phyloP scores from a whole-genome alignment of 2,797 vertebrate species.

The Cheirogaleus major region DNA sequence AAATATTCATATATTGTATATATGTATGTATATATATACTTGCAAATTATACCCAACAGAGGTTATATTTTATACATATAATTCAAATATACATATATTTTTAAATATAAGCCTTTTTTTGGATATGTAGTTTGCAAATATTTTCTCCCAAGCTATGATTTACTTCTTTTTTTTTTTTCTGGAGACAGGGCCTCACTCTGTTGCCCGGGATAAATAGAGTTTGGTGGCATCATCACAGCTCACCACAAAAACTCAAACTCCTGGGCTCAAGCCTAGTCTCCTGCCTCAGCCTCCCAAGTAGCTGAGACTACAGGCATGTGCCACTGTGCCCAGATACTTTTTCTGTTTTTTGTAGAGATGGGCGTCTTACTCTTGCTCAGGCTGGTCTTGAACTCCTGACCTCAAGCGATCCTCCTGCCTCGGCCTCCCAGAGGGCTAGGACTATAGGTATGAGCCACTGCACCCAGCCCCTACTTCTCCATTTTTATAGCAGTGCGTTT shows the following conservation, averaged over 20 bases:
- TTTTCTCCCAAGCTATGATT: not conserved
- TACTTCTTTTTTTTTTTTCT: not conserved
- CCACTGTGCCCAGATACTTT: not conserved
- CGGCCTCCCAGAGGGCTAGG: not conserved
- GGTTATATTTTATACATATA: constrained; percentile 11
- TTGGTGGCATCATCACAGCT: not conserved
- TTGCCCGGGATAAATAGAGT: not conserved
- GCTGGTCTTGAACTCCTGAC: not conserved
- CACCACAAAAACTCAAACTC: not conserved
- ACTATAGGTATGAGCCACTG: not conserved
- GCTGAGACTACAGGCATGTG: not conserved
- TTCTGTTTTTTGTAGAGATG: not conserved
- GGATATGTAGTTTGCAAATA: not conserved
- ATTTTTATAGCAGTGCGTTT: not conserved
- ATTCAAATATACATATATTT: not conserved
- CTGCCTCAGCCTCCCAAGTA: not conserved
- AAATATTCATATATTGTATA: not conserved
- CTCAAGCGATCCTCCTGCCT: not conserved
- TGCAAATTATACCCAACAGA: not conserved
- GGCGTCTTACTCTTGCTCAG: not conserved
- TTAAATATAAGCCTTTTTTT: not conserved
- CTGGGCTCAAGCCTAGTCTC: not conserved
- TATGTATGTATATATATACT: not conserved
- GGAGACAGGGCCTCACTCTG: not conserved
- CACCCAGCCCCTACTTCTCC: not conserved